Base-by-base conservation (phyloP, 2,888 invertebrate species). In the Cataglyphis rosenhaueri region DNA sequence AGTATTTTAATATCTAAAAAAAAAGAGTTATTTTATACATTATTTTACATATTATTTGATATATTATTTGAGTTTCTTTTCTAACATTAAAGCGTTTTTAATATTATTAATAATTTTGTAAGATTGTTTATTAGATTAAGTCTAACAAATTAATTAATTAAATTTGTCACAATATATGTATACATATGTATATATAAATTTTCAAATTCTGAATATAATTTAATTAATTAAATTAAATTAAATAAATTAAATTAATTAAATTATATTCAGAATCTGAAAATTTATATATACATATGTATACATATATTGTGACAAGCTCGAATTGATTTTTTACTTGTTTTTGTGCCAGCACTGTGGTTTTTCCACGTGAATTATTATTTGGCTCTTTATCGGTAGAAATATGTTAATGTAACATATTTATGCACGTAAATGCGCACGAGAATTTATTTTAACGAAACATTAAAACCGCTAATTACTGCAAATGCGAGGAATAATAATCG, bases 391-490 rank as follows among this genome's bases (percentile, higher is more conserved):
- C 32, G 6, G 4, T 25, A 29, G 29, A 35, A 55, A 66, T 55
- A 65, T 25, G 41, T 10, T 71, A 70, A 78, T 59, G 44, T 57
- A 59, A 57, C 10, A n/a, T 1, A 35, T 0, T 0, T 35, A 35
- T 1, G 8, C 12, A 12, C n/a, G 55, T 71, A 25, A 79, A 59
- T 10, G n/a, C 57, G 18, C 15, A 10, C 18, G 15, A 41, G 15
- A 55, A 12, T 18, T 41, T 8, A 18, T 41, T 10, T 5, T 70
- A 8, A 5, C 9, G 9, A 41, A 41, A 25, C 10, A 32, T 57
- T 55, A n/a, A 52, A 52, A 75, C 38, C 41, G 10, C 12, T 70
- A 70, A 78, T 78, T 78, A 70, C 55, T 35, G n/a, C 4, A 25
- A 75, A 65, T 35, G 32, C 15, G 29, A n/a, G 12, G n/a, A 38